Evolutionary conservation across 2,888 invertebrate genomes (phyloP), one percentile per base, ranked within the genome.

Genomic region (Sinhomidia bicolor): DNA sequence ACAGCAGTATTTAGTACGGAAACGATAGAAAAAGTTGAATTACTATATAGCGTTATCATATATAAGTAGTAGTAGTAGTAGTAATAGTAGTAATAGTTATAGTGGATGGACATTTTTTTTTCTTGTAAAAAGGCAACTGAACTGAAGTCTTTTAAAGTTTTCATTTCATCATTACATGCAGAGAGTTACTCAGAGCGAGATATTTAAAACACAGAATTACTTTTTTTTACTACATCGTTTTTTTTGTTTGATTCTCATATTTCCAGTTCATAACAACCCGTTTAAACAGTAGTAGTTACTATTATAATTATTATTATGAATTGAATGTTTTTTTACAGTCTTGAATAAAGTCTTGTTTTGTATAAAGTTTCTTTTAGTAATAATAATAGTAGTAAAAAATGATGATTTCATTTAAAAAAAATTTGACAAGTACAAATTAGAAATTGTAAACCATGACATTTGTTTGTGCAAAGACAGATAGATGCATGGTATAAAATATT

Each of bases 61-160:
- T 74, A 47, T n/a, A n/a, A n/a, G n/a, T n/a, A n/a, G n/a, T n/a
- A n/a, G n/a, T n/a, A n/a, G n/a, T n/a, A n/a, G n/a, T n/a, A n/a
- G n/a, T n/a, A n/a, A n/a, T n/a, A n/a, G 44, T 44, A 62, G 62
- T 12, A 12, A 65, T 32, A 65, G 14, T n/a, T n/a, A 4, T 65
- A 10, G 32, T 65, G 57, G 78, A 57, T 78, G 54, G 57, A 78
- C 32, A 78, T 57, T 78, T 17, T 78, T 54, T 17, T 74, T 74
- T 74, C 44, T 26, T 62, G 44, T 80, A 62, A 83, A 54, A 78
- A 88, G 88, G 88, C 88, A 88, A 88, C 88, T 74, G 51, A 88
- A 88, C 84, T 84, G 51, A 88, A 88, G 88, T 88, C 88, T 88
- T 88, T 84, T 88, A n/a, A 78, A 68, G 78, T 84, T 88, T 84